These are phyloP conservation scores for Hydriomena furcata DNA, from an alignment of 2,888 invertebrate genomes.

Conservation along the genomic window DNA sequence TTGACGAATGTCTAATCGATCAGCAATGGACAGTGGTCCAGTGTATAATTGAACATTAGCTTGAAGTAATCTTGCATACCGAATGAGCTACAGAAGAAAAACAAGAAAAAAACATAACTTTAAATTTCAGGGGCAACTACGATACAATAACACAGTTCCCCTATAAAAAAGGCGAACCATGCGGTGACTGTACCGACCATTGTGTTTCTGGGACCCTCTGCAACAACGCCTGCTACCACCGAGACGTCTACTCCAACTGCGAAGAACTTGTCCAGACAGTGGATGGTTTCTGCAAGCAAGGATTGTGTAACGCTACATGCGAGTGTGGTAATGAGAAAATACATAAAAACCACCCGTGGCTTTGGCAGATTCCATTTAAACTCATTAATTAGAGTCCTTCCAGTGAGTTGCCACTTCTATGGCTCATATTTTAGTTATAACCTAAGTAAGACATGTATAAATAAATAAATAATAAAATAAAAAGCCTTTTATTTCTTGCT, in stretches of 20 bases:
- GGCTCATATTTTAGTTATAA: too few relatives aligned
- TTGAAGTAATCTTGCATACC: too few relatives aligned
- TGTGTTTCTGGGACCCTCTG: slow-evolving; percentile 88
- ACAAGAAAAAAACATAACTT: too few relatives aligned
- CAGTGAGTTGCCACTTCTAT: too few relatives aligned
- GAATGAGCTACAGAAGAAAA: too few relatives aligned
- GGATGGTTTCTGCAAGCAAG: slow-evolving; percentile 66
- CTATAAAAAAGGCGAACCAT: slow-evolving; percentile 86
- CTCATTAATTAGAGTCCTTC: too few relatives aligned
- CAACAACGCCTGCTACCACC: slow-evolving; percentile 87
- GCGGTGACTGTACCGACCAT: slow-evolving; percentile 85
- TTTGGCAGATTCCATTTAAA: background rate
- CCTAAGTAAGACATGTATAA: too few relatives aligned
- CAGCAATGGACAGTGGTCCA: too few relatives aligned
- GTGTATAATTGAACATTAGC: too few relatives aligned
- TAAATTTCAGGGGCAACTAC: slow-evolving; percentile 86
- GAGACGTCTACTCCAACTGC: slow-evolving; percentile 90
- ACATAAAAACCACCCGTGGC: slow-evolving; percentile 60
- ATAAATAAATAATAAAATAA: too few relatives aligned
- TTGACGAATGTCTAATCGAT: too few relatives aligned
- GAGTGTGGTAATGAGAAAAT: slow-evolving; percentile 83
- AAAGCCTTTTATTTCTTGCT: too few relatives aligned
- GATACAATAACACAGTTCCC: slow-evolving; percentile 85
- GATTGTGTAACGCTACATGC: slow-evolving; percentile 89
- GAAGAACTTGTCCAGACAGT: slow-evolving; percentile 79